Evolutionary conservation across 1,140 invertebrate species (phyloP).

Genomic region (Psix sp.): DNA sequence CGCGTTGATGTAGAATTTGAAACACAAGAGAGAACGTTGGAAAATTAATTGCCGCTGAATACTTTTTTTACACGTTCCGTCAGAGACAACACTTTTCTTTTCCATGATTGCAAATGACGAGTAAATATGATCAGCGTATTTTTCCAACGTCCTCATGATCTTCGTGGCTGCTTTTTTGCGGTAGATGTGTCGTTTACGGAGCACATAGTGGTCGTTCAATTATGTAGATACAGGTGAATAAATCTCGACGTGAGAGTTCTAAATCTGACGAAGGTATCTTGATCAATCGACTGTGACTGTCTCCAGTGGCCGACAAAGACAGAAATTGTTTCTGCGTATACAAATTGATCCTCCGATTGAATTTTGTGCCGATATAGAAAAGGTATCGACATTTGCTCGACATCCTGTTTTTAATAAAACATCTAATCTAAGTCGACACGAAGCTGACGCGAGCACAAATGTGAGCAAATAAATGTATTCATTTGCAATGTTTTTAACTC

Average conservation of each 20-base stretch:
- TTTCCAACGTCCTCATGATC: not conserved
- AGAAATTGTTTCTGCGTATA: slow-evolving; percentile 29
- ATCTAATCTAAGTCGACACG: slow-evolving; percentile 7
- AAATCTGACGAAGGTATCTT: slow-evolving; percentile 26
- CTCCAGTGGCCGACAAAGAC: slow-evolving; percentile 31
- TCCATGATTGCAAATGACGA: slow-evolving; percentile 39
- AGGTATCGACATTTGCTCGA: slow-evolving; percentile 11
- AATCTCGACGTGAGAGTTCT: slow-evolving; percentile 26
- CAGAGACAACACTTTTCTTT: slow-evolving; percentile 18
- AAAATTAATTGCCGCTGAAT: slow-evolving; percentile 36
- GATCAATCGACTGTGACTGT: slow-evolving; percentile 41
- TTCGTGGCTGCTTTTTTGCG: slow-evolving; percentile 16
- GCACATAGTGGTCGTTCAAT: slow-evolving; percentile 39
- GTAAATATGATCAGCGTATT: slow-evolving; percentile 40
- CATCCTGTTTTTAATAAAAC: slow-evolving; percentile 26
- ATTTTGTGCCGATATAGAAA: slow-evolving; percentile 12
- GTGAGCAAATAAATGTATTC: slow-evolving; percentile 1
- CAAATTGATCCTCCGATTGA: slow-evolving; percentile 48
- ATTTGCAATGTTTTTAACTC: no score
- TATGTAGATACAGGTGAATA: slow-evolving; percentile 43
- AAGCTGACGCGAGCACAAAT: no score
- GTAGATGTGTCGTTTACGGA: slow-evolving; percentile 2
- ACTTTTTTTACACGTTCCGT: slow-evolving; percentile 20
- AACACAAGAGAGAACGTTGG: slow-evolving; percentile 33
- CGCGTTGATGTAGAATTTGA: slow-evolving; percentile 33